Base-by-base conservation (phyloP, 2,113 vertebrate genomes). In the Peucedramus taeniatus region DNA sequence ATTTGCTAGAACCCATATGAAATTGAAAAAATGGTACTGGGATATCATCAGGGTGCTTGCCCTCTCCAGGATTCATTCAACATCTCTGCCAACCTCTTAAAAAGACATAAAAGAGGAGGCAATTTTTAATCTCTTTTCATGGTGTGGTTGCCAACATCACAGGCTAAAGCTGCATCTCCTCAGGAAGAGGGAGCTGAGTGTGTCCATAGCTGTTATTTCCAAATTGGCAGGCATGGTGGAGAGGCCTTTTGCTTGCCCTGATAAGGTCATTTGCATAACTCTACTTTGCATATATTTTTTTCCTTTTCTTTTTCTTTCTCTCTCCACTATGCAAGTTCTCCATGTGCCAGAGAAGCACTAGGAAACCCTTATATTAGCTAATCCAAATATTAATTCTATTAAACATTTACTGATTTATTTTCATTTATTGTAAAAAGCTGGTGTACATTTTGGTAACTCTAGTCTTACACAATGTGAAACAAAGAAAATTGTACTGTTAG, bases 191-290 rank as follows among this genome's bases (percentile, higher is more conserved):
- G 83, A 89, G 74, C 2, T 82, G 80, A 84, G 42, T 83, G 66
- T 70, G 86, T 65, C 88, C 26, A 1, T 35, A 68, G 92, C 50
- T 87, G 79, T 77, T 82, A 3, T 82, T 96, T 94, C 83, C 83
- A 40, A 94, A 57, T 45, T 94, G 94, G 94, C 76, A 95, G 80
- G 44, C 80, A 50, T 14, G 45, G 68, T 40, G 45, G 27, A 92
- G 91, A 89, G 93, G 83, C 70, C 84, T 96, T 91, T 97, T 90
- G 79, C 90, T 91, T 81, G 92, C 40, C 72, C 76, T 89, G 93
- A 95, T 96, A 96, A 94, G 85, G 88, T 61, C 61, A 89, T 97
- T 92, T 94, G 77, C 93, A 94, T 95, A 94, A 86, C 84, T 90
- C 71, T 81, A 80, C 74, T 94, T 92, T 96, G 91, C 77, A 93